Conservation (phyloP, 2,797 vertebrate genomes). For the Falco berigora region DNA sequence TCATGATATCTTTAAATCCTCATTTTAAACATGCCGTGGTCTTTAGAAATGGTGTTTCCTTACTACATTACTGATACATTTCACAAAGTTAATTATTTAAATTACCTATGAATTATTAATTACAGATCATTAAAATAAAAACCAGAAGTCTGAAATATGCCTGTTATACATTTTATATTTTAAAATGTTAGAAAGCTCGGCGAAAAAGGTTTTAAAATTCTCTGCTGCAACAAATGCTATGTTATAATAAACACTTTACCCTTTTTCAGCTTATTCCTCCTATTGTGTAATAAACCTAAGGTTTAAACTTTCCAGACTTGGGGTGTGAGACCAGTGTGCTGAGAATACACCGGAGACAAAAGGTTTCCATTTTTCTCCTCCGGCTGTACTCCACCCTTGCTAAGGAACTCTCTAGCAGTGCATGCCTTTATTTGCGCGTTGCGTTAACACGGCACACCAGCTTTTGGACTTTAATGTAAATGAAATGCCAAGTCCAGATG, state of each 20-base stretch:
- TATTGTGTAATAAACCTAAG: neutral
- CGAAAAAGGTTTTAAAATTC: neutral
- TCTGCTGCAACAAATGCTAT: neutral
- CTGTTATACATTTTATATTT: neutral
- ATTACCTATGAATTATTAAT: slow-evolving; percentile 58
- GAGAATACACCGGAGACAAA: slow-evolving; percentile 74
- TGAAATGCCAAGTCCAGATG: slow-evolving; percentile 55
- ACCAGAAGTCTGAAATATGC: neutral
- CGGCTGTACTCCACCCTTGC: slow-evolving; percentile 60
- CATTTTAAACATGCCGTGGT: neutral
- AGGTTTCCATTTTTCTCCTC: slow-evolving; percentile 74
- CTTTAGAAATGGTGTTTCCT: slow-evolving; percentile 31
- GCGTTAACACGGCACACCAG: slow-evolving; percentile 42
- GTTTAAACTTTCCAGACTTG: slow-evolving; percentile 55
- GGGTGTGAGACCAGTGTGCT: neutral
- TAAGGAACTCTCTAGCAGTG: slow-evolving; percentile 51
- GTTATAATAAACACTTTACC: neutral
- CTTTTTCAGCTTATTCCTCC: slow-evolving; percentile 10
- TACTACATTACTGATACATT: slow-evolving; percentile 12
- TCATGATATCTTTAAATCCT: neutral
- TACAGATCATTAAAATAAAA: neutral
- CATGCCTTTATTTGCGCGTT: slow-evolving; percentile 44
- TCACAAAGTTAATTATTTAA: slow-evolving; percentile 60
- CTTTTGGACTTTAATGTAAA: slow-evolving; percentile 32
- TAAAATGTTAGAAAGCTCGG: neutral